Evolutionary conservation across 30 jellyfish, hydroid and myxozoan species (phyloP).

Genomic region (Chironex yamaguchii): DNA sequence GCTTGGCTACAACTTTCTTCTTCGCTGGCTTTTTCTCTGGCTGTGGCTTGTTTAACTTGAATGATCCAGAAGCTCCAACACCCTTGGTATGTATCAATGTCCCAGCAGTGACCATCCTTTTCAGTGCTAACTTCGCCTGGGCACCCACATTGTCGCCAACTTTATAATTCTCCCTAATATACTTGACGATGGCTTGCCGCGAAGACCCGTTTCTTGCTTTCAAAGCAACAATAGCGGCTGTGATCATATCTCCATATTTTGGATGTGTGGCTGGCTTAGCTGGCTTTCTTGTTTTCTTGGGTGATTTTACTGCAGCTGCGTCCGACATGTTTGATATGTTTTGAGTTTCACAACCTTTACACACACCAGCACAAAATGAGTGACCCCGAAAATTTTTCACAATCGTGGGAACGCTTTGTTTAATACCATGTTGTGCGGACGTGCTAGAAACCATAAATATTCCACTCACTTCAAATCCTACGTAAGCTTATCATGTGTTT

Average conservation of each 20-base stretch:
- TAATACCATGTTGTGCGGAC: no score
- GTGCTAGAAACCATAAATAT: no score
- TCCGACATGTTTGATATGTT: no score
- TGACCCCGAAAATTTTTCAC: no score
- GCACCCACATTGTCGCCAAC: constrained; percentile 45
- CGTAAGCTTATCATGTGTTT: no score
- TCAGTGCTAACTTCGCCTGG: constrained; percentile 39
- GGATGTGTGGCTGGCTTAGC: constrained; percentile 63
- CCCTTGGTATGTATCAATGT: constrained; percentile 40
- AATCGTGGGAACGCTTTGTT: no score
- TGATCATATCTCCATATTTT: constrained; percentile 49
- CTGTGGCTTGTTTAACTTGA: constrained; percentile 39
- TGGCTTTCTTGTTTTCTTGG: no score
- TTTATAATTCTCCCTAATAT: constrained; percentile 54
- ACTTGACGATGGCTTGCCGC: constrained; percentile 53
- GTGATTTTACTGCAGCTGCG: no score
- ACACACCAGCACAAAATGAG: no score
- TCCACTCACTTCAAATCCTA: no score
- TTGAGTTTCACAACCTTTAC: no score
- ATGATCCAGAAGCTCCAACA: constrained; percentile 62
- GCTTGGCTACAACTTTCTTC: constrained; percentile 5
- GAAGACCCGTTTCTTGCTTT: constrained; percentile 58
- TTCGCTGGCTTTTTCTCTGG: constrained; percentile 26
- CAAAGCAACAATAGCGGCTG: constrained; percentile 34
- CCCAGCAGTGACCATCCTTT: constrained; percentile 22